Evolutionary conservation across 2,113 vertebrate genomes (phyloP), one percentile per base, ranked within the genome.

Genomic region (Macheiramphus alcinus): DNA sequence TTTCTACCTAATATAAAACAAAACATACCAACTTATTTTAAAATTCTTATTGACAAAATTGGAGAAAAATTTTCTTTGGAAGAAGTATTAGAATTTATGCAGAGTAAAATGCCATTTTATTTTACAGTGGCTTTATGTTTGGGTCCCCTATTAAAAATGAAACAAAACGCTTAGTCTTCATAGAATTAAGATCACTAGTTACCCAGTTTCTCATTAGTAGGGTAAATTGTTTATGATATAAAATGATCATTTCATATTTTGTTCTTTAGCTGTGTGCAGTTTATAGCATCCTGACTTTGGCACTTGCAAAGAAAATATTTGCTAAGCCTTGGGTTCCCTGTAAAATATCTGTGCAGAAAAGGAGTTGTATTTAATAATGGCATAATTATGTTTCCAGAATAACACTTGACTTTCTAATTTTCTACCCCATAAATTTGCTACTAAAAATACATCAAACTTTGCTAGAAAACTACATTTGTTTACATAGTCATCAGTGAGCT

Each of bases 331-430:
- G 89, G 89, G 22, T 93, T 94, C 62, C 55, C 76, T 95, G 58
- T 94, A 87, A 93, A 92, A 84, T 89, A 80, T 3, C 70, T 29
- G 34, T 92, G 76, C 65, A 91, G 73, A 86, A 93, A 75, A 84
- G 65, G 36, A 86, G 45, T 87, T 86, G 45, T 59, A 36, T 86
- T 97, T 88, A 94, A 94, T 95, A 96, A 97, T 93, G 91, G 50
- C 84, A 63, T 80, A 48, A 75, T 85, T 96, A 59, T 53, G 29
- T 63, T 58, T 94, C 62, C 62, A 83, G 94, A 91, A 76, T 75
- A 97, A 82, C 86, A 53, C 70, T 89, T 61, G 17, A n/a, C 84
- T 97, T 94, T 95, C 84, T 93, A 82, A 91, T 93, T 94, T 93
- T 80, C 74, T 82, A 45, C 16, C 27, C 62, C 8, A 11, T 70